Base-by-base conservation (phyloP, 2,113 vertebrate genomes). In the Bucco capensis region DNA sequence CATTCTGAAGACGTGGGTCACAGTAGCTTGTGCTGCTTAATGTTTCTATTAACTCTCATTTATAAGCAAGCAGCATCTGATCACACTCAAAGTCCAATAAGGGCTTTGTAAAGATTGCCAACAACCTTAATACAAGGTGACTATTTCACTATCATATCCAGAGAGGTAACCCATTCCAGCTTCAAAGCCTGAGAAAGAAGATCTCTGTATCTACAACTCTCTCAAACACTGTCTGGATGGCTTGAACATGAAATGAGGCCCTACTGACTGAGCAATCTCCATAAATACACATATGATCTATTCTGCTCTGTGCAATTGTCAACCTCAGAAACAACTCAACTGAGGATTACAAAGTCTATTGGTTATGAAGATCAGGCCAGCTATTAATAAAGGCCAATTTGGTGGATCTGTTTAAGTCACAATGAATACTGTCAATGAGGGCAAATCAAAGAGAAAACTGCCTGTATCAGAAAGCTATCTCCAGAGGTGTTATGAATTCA, bases 41-140 rank as follows among this genome's bases (percentile, higher is more conserved):
- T 42, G 75, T 70, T 94, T 85, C 92, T 82, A 82, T 95, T 95
- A 96, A 90, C 86, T 94, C 81, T 87, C 90, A 94, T 95, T 96
- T 95, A 91, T 80, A 95, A 95, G 94, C 92, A 90, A 95, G 78
- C 31, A 84, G 71, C 83, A 96, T 95, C 92, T 94, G 80, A 95
- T 89, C 67, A 83, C 57, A 47, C 67, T 83, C 77, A 77, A 90
- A 95, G 67, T 60, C 31, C 71, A 87, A n/a, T 80, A 88, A 91
- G 25, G 70, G 51, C 37, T 79, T 94, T 58, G 11, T 53, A 16
- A 82, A 93, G 88, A 86, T 57, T 86, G 84, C 69, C 76, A 81
- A 73, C 61, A 86, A 75, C 65, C 72, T 86, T 90, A 95, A 92
- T 88, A 51, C 94, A 95, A 92, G 86, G 91, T 92, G 84, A 94